Evolutionary conservation across 2,888 invertebrate species (phyloP), one percentile per base, ranked within the genome.

Genomic region (Mesorhabditis sp.): DNA sequence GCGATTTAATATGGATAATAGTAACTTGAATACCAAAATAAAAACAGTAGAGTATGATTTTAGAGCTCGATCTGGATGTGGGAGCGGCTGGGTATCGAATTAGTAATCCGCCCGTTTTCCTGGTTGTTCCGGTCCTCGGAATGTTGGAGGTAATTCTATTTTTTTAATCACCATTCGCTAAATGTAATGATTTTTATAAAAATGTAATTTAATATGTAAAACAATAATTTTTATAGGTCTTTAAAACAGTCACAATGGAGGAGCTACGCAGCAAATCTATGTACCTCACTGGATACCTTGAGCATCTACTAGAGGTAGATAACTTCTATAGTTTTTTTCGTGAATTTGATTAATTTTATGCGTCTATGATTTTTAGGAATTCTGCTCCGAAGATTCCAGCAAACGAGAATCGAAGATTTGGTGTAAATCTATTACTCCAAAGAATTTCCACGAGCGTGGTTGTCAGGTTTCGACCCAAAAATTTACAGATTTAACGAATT

Each of bases 221-320:
- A n/a, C n/a, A n/a, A n/a, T n/a, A n/a, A n/a, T n/a, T n/a, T n/a
- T 50, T 75, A 7, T 75, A 89, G 89, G 85, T 89, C 5, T 89
- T 88, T 74, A 86, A 86, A 42, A 86, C 88, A 76, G 88, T 88
- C 0, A 82, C 84, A 2, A 86, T 89, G 80, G 82, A 86, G 15
- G 86, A 87, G 58, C 76, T 88, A 7, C 77, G 86, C 3, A 75
- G 74, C 43, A 89, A 89, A 76, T 89, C 89, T 41, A 82, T 83
- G 67, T 83, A 89, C 45, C 81, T 90, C 65, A 90, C 90, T 3
- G 89, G 88, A 1, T 90, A 89, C 77, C 78, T 90, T 67, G 89
- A 90, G 81, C 81, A 74, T 62, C 74, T 84, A 28, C 71, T 84
- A 28, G 15, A 62, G 6, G 63, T 62, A 15, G 3, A 28, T 28